Percentiles rank a stretch among this genome's conserved stretches.
These are phyloP conservation scores for Trichonephila clavata DNA, from an alignment of 1,140 invertebrate species.

Conservation along the genomic window DNA sequence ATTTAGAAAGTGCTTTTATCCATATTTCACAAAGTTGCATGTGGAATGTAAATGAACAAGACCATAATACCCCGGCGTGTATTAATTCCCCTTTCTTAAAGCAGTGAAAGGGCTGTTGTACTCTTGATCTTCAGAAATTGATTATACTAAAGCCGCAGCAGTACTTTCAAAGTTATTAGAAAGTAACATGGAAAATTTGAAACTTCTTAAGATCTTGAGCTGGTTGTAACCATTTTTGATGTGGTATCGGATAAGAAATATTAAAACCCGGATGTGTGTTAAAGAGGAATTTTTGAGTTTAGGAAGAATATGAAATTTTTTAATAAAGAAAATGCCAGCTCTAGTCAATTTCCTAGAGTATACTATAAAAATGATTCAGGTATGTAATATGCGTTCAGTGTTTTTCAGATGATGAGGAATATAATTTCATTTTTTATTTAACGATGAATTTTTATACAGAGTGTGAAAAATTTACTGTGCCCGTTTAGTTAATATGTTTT, in stretches of 20 bases:
- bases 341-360: not conserved
- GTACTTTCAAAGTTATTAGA: not conserved
- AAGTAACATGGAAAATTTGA: not conserved
- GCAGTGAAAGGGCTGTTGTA: not conserved
- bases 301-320: not conserved
- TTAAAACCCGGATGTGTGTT: not conserved
- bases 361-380: not conserved
- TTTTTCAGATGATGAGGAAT: not conserved
- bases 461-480: not conserved
- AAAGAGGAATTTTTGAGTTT: not conserved
- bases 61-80: not conserved
- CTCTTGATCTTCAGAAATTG: not conserved
- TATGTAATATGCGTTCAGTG: not conserved
- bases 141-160: not conserved
- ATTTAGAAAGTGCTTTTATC: not conserved
- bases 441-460: not conserved
- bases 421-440: not conserved
- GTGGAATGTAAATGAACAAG: not conserved
- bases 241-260: not conserved
- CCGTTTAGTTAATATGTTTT: not conserved
- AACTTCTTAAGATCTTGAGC: not conserved
- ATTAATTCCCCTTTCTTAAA: not conserved
- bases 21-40: not conserved
- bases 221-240: not conserved
- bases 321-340: not conserved